Evolutionary conservation across 2,888 invertebrate genomes (phyloP), one percentile per base, ranked within the genome.

Genomic region (Cactoblastis cactorum): DNA sequence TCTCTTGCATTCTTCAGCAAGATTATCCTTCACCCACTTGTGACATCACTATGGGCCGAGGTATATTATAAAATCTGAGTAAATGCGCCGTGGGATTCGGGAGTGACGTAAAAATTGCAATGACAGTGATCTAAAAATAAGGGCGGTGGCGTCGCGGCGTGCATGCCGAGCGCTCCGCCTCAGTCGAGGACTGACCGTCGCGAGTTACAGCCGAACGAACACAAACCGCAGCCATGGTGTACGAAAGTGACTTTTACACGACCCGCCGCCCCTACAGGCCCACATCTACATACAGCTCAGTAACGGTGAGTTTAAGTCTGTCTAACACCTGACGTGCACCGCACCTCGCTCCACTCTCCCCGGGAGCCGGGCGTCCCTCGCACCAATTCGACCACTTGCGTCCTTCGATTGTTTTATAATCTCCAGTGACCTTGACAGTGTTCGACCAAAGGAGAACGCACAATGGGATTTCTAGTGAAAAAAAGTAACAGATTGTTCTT

Each of bases 211-310:
- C 76, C 88, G 84, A 84, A 83, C 82, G 83, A 83, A 61, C 61
- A 63, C 60, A 59, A 66, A 71, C 78, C 80, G 73, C 82, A 85
- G 78, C 80, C 88, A 96, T 96, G 96, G 96, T 96, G 91, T 96
- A 96, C 94, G 95, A 96, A 91, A 95, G 95, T 92, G 96, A 96
- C 91, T 96, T 95, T 91, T 95, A 95, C 90, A 96, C 96, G 76
- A 95, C 95, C 86, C 94, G 96, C 90, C 94, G 96, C 90, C 94
- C 95, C 63, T 92, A 94, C 84, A 90, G 95, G 87, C 94, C 92
- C 59, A 93, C 94, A 75, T 94, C 94, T 91, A 93, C 93, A 81
- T 92, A 94, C 83, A 95, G 96, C 83, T 95, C 96, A 94, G 95
- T 96, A 91, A 93, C 95, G 92, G 86, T 80, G 62, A 84, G 84